A percentile compares a stretch with the other conserved stretches of the same genome.
Conservation (phyloP, 2,113 vertebrate genomes). For the Actenoides hombroni region DNA sequence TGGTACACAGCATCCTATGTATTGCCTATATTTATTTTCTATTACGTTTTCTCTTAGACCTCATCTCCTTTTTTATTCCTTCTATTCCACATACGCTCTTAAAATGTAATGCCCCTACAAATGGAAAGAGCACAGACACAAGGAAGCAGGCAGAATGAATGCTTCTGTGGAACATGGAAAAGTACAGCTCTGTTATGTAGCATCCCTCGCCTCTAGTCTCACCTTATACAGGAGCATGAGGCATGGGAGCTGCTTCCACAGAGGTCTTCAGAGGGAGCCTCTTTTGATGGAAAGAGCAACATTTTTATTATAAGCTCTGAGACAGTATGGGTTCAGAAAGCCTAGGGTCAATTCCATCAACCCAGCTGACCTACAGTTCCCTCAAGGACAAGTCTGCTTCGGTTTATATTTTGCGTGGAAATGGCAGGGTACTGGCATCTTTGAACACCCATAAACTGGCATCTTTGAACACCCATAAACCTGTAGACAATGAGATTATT, state of each 20-base stretch:
- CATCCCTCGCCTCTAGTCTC: neutral
- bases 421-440: neutral
- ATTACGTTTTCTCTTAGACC: neutral
- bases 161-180: neutral
- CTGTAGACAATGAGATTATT: neutral
- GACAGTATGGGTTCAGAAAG: neutral
- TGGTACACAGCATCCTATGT: neutral
- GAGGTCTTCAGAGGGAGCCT: neutral
- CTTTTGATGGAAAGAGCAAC: neutral
- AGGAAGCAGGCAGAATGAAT: neutral
- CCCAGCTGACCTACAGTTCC: neutral
- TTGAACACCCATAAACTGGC: neutral
- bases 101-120: neutral
- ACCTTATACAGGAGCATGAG: neutral
- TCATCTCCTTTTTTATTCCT: neutral
- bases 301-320: neutral
- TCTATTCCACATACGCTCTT: neutral
- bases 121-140: neutral
- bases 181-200: neutral
- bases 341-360: neutral
- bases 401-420: neutral
- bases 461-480: neutral
- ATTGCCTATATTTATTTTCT: neutral
- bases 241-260: neutral
- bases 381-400: neutral